Conservation (phyloP, 2,113 vertebrate genomes). For the Epinephelus cyanopodus region DNA sequence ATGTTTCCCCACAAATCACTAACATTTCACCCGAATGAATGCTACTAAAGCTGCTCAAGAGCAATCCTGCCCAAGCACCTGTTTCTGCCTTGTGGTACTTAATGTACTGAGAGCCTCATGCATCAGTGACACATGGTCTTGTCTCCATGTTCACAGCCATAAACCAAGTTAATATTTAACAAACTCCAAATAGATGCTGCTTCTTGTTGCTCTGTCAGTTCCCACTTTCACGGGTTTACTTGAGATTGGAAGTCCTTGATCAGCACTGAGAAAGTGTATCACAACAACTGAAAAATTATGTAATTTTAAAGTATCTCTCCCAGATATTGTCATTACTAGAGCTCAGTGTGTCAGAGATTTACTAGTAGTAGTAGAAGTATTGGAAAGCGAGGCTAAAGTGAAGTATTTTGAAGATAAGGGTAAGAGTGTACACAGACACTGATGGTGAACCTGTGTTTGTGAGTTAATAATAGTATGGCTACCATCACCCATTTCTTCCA, state of each 20-base stretch:
- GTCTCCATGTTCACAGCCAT: conserved; percentile 80
- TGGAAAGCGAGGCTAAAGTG: neutral
- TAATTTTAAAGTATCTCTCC: neutral
- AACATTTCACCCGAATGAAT: conserved; percentile 50
- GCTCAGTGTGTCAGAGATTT: neutral
- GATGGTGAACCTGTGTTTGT: conserved; percentile 58
- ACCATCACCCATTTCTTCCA: conserved; percentile 52
- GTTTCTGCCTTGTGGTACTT: conserved; percentile 71
- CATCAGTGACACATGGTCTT: conserved; percentile 77
- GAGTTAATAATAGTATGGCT: conserved; percentile 71
- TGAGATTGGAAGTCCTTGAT: neutral
- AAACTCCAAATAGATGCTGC: conserved; percentile 77
- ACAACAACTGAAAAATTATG: neutral
- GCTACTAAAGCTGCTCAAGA: conserved; percentile 51
- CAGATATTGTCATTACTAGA: neutral
- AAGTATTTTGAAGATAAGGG: conserved; percentile 31
- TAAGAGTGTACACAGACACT: conserved; percentile 18
- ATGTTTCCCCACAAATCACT: neutral
- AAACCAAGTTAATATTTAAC: conserved; percentile 87
- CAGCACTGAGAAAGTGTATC: neutral
- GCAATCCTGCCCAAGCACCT: conserved; percentile 55
- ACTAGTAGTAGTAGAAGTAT: neutral
- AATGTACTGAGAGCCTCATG: conserved; percentile 76
- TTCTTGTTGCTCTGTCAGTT: conserved; percentile 35
- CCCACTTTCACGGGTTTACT: conserved; percentile 40